A percentile compares a stretch with the other conserved stretches of the same genome.
Evolutionary conservation across 1,140 invertebrate species (phyloP).

Genomic region (Agrilus planipennis): DNA sequence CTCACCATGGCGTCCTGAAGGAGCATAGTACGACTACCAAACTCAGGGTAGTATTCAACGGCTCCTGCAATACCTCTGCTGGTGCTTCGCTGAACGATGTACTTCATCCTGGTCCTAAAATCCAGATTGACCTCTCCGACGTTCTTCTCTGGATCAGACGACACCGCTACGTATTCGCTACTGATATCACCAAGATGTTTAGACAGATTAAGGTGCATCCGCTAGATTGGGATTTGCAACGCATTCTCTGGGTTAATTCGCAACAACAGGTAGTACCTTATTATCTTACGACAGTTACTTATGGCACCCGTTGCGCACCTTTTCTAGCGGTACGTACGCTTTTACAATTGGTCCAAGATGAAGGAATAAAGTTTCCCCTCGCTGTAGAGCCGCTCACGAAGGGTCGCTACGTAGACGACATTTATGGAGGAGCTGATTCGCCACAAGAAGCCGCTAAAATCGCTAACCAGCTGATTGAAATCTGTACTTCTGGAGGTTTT

Average conservation of each 20-base stretch:
- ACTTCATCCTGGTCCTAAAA: conserved; percentile 7
- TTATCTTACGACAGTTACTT: conserved; percentile 25
- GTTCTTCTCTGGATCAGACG: conserved; percentile 4
- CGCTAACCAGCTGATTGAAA: too few relatives aligned
- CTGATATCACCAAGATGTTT: conserved; percentile 11
- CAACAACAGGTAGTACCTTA: conserved; percentile 19
- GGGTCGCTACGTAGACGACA: too few relatives aligned
- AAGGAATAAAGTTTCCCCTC: too few relatives aligned
- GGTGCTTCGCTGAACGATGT: conserved; percentile 12
- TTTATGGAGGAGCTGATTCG: too few relatives aligned
- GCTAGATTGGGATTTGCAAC: conserved; percentile 17
- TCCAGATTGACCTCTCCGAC: conserved; percentile 7
- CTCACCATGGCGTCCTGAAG: conserved; percentile 26
- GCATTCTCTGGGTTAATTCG: conserved; percentile 24
- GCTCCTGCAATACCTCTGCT: conserved; percentile 1
- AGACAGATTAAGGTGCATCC: conserved; percentile 8
- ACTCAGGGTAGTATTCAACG: conserved; percentile 12
- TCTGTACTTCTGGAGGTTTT: too few relatives aligned
- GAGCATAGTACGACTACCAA: conserved; percentile 12
- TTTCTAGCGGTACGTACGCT: conserved; percentile 8
- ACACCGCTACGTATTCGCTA: conserved; percentile 1
- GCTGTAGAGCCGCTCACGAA: too few relatives aligned
- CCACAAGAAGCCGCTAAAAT: too few relatives aligned
- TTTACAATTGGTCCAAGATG: conserved; percentile 1
- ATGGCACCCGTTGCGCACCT: conserved; percentile 19